Base-by-base conservation (phyloP, 1,140 invertebrate species). In the Leptinotarsa texana region DNA sequence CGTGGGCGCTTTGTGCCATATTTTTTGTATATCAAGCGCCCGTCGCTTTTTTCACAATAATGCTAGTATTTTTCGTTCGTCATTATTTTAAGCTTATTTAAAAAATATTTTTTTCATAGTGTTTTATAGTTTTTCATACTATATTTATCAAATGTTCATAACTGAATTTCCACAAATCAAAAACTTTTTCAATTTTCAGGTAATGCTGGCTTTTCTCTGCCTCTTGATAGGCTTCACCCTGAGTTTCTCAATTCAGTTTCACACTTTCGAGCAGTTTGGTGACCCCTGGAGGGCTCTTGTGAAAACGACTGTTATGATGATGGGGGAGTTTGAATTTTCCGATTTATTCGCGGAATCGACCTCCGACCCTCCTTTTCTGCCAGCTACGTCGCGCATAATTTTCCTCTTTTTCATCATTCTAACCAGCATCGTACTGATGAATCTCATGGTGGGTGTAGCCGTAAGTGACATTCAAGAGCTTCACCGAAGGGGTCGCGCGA, bases 371-470 rank as follows among this genome's bases (percentile, higher is more conserved):
- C 15, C 48, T 13, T 67, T 74, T 13, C 63, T 79, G 51, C 70
- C 74, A 6, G 67, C 70, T 0, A 75, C 78, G 2, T 80, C 81
- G 3, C 84, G 89, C 63, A 74, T 90, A 13, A 86, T 91, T 15
- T 91, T 91, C 78, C 78, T 91, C 3, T 76, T 88, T 42, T 91
- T 92, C 75, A 83, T 90, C 4, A 86, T 91, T 51, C 80, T 91
- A n/a, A 88, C 88, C n/a, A 88, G 89, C 57, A 90, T 91, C 63
- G 90, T 91, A 3, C 82, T 91, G 17, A 90, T 90, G 88, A 90
- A 91, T 79, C 80, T 91, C 51, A 87, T 91, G 83, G 88, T 91
- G 11, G 90, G 89, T 78, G 85, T 91, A 48, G 90, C 90, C 48
- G 90, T 91, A 17, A 70, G 69, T 61, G 90, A 92, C 77, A 90